Evolutionary conservation across 2,113 vertebrate species (phyloP), one percentile per base, ranked within the genome.

Genomic region (Balaeniceps rex): DNA sequence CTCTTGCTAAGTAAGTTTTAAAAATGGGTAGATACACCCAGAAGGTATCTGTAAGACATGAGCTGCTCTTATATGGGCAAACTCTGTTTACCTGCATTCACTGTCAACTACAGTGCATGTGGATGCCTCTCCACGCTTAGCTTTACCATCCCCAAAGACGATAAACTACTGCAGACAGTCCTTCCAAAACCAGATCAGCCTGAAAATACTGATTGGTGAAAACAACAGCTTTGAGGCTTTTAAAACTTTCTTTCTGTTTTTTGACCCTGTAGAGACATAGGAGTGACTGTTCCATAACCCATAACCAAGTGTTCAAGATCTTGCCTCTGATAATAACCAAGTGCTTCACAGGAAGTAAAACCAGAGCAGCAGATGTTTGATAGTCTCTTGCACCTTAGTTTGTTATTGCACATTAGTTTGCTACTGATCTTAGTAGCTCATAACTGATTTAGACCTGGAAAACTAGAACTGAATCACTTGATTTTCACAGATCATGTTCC

Each of bases 291-390:
- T 44, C 44, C 34, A 65, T 16, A 79, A 46, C 65, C 44, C 33
- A 74, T 47, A 69, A 47, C 19, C 17, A 60, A 71, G 25, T 22
- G 28, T 51, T 90, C 28, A 61, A 88, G 90, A 87, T 95, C 74
- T 78, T 85, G 14, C 6, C 71, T 81, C 72, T 52, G 86, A 93
- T 93, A 93, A 78, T 24, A 86, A 77, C 29, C 24, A 63, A 86
- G n/a, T 55, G 38, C 42, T 71, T 87, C 72, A 68, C 80, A 87
- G 95, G 91, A 97, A 96, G 81, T 65, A 95, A 96, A 96, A 87
- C 89, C 89, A 82, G 89, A 87, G 82, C 88, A 77, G 49, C 22
- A 64, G 76, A 51, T 23, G 9, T 49, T 36, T 63, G 18, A n/a
- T 76, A 57, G 31, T 36, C 70, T 44, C 69, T 54, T 10, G 11